Conservation (phyloP, 1,140 invertebrate genomes). For the Littorina saxatilis region DNA sequence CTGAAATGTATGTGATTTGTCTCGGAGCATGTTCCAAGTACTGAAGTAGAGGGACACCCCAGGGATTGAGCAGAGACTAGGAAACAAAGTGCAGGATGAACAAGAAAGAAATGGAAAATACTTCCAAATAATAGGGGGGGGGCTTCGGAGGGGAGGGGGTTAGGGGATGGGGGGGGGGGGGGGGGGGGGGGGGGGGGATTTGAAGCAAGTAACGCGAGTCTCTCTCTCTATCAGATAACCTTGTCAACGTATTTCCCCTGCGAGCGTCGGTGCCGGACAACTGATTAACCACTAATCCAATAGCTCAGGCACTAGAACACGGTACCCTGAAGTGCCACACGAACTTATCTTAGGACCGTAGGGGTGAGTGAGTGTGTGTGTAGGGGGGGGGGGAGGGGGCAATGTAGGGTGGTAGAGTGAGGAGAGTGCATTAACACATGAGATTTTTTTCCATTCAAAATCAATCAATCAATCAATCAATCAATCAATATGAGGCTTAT, state of each 20-base stretch:
- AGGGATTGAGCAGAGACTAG: too few species aligned
- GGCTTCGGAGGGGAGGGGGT: background rate
- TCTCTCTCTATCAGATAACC: conserved; percentile 12
- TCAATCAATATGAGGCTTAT: too few species aligned
- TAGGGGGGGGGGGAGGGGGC: background rate
- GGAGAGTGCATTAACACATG: background rate
- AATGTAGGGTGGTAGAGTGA: background rate
- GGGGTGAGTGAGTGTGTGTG: background rate
- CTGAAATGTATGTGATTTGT: too few species aligned
- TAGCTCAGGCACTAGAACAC: too few species aligned
- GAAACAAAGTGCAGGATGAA: too few species aligned
- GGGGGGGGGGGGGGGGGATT: background rate
- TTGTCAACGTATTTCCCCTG: background rate
- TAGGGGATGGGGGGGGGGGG: background rate
- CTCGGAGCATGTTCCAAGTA: too few species aligned
- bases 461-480: too few species aligned
- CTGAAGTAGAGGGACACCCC: too few species aligned
- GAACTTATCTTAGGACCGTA: too few species aligned
- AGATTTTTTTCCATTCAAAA: too few species aligned
- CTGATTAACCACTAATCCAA: background rate
- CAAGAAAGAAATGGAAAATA: background rate
- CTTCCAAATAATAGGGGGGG: background rate
- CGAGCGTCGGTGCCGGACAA: background rate
- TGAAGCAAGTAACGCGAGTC: too few species aligned
- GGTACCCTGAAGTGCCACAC: too few species aligned